phyloP scores from a whole-genome alignment of 2,888 invertebrate genomes.

The Trachelus stipa region DNA sequence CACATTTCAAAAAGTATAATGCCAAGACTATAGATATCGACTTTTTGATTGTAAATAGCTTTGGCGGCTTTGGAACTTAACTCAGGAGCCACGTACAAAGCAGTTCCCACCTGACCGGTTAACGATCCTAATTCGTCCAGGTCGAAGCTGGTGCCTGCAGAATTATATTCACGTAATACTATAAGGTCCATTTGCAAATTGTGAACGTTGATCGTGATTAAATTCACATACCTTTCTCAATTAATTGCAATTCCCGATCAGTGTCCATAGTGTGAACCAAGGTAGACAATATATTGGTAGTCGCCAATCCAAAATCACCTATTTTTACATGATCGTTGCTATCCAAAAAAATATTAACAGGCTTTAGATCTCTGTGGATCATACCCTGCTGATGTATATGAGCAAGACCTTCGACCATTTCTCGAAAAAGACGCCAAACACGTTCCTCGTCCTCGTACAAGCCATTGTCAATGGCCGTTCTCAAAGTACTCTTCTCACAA shows the following conservation, averaged over 20 bases:
- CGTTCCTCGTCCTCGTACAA: slow-evolving; percentile 81
- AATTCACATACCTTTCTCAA: slow-evolving; percentile 46
- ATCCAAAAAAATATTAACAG: slow-evolving; percentile 95
- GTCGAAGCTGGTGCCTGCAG: slow-evolving; percentile 55
- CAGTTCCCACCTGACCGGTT: slow-evolving; percentile 92
- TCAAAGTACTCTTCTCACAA: slow-evolving; percentile 94
- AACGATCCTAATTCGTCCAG: slow-evolving; percentile 66
- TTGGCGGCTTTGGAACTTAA: slow-evolving; percentile 77
- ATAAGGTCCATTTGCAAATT: slow-evolving; percentile 57
- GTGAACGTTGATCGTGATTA: background rate
- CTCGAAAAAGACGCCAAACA: slow-evolving; percentile 92
- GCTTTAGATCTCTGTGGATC: slow-evolving; percentile 87
- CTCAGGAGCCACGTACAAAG: slow-evolving; percentile 96
- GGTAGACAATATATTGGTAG: slow-evolving; percentile 75
- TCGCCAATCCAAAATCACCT: slow-evolving; percentile 97
- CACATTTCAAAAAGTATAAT: slow-evolving; percentile 98
- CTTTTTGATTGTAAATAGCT: slow-evolving; percentile 88
- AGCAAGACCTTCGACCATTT: slow-evolving; percentile 90
- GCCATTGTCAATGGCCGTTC: slow-evolving; percentile 88
- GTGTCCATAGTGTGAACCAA: slow-evolving; percentile 41
- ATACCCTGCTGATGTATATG: slow-evolving; percentile 95
- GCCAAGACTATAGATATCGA: slow-evolving; percentile 79
- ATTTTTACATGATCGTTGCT: slow-evolving; percentile 96
- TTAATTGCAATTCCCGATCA: slow-evolving; percentile 48
- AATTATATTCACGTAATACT: slow-evolving; percentile 62